Percentiles rank a stretch among this genome's conserved stretches.
Evolutionary conservation across 2,888 invertebrate genomes (phyloP).

Genomic region (Drosophila testacea): DNA sequence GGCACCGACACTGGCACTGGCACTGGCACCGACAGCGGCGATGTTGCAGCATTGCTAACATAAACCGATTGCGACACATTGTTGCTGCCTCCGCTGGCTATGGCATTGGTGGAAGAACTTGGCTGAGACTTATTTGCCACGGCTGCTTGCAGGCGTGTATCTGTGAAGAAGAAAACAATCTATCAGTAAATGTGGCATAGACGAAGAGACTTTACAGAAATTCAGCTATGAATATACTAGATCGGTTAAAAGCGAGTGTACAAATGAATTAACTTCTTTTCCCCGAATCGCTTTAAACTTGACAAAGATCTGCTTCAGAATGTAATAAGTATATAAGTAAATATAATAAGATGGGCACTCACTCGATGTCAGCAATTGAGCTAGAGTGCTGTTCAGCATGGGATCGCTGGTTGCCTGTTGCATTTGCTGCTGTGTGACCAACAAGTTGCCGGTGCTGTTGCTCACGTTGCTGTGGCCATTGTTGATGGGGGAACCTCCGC

Average conservation of each 20-base stretch:
- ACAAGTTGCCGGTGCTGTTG: slow-evolving; percentile 60
- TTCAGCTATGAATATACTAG: no score
- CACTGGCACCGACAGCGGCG: slow-evolving; percentile 59
- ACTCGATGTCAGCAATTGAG: slow-evolving; percentile 90
- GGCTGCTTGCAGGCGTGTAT: slow-evolving; percentile 66
- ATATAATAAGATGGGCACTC: slow-evolving; percentile 30
- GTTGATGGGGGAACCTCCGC: slow-evolving; percentile 59
- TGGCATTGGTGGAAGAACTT: slow-evolving; percentile 79
- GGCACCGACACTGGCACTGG: slow-evolving; percentile 30
- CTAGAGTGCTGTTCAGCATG: slow-evolving; percentile 91
- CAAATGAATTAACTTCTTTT: no score
- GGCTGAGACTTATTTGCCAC: slow-evolving; percentile 68
- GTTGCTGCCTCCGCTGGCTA: slow-evolving; percentile 55
- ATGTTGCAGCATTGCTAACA: slow-evolving; percentile 44
- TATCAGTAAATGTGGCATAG: not conserved
- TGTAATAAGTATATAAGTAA: no score
- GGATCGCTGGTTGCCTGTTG: slow-evolving; percentile 92
- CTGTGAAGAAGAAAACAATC: slow-evolving; percentile 31
- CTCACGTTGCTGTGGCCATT: slow-evolving; percentile 40
- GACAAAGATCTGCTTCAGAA: no score
- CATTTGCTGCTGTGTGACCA: slow-evolving; percentile 87
- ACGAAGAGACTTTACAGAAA: no score
- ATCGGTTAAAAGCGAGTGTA: no score
- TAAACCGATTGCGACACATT: slow-evolving; percentile 44
- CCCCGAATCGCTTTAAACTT: no score